Conservation (phyloP, 2,797 vertebrate genomes). For the Eremophila alpestris region DNA sequence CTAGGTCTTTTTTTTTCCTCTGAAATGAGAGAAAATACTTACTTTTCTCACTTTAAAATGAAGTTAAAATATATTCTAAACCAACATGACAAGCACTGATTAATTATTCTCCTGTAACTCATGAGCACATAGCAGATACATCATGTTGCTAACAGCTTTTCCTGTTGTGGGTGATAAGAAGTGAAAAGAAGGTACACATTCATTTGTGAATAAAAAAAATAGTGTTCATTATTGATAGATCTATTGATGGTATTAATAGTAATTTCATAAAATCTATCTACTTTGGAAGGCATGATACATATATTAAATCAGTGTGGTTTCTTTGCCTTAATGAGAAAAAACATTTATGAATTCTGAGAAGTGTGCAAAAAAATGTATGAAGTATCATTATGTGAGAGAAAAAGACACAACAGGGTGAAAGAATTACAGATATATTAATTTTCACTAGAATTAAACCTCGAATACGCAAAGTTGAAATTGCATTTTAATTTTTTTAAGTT, state of each 20-base stretch:
- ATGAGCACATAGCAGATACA: not conserved
- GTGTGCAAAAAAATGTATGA: fast-evolving
- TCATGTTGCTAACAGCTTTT: not conserved
- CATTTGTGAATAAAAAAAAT: not conserved
- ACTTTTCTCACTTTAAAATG: not conserved
- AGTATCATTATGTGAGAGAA: not conserved
- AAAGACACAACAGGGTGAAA: not conserved
- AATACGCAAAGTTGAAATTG: not conserved
- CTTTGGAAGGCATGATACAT: not conserved
- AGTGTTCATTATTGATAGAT: not conserved
- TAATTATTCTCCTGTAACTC: not conserved
- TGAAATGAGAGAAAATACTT: not conserved
- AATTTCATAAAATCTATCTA: not conserved
- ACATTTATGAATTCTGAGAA: not conserved
- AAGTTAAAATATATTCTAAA: not conserved
- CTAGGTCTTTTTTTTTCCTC: fast-evolving
- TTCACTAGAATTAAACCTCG: not conserved
- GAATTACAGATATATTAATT: not conserved
- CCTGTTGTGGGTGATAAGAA: not conserved
- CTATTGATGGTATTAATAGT: not conserved
- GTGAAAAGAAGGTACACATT: not conserved
- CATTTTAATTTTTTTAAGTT: not conserved
- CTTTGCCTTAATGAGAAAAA: not conserved
- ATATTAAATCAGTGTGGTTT: not conserved
- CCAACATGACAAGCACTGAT: not conserved